Evolutionary conservation across 1,140 invertebrate species (phyloP), one percentile per base, ranked within the genome.

Genomic region (Vanessa tameamea): DNA sequence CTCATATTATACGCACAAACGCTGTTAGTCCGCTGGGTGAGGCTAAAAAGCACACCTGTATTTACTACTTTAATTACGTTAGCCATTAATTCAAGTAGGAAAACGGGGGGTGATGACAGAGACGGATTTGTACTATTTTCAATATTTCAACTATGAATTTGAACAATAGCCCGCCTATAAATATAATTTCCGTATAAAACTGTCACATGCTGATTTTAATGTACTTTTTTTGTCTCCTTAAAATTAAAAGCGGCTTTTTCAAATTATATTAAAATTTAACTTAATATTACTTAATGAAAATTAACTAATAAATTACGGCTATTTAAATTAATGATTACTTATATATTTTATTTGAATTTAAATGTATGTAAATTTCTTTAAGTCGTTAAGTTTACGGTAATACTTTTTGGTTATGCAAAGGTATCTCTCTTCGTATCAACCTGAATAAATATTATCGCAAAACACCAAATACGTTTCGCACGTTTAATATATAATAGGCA

Each of bases 41-140:
- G 76, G 78, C 75, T 75, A 79, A 81, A 80, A 80, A 78, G 77
- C 79, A 85, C 84, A 89, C 87, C 86, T 87, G 74, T 82, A 79
- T 85, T 87, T 82, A 87, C 85, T 87, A 87, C 82, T 89, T 86
- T 87, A 89, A 87, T 89, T 87, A 87, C 84, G 82, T 82, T 78
- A 81, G 72, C 81, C 82, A 89, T 89, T 89, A 86, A 87, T 87
- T 79, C 82, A 84, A 82, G 86, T 87, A 82, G 76, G 80, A 82
- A 74, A 81, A 75, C 82, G 85, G 82, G 87, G 81, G 84, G 73
- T 79, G 80, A 73, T 78, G 86, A 87, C 87, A 85, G 78, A 85
- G 85, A 87, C 85, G 82, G 74, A 87, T 88, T 79, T 79, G 84
- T 76, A 57, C 72, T 47, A 69, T 79, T 81, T 86, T 82, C 79